Conservation (phyloP, 2,113 vertebrate genomes). For the Lynx canadensis region DNA sequence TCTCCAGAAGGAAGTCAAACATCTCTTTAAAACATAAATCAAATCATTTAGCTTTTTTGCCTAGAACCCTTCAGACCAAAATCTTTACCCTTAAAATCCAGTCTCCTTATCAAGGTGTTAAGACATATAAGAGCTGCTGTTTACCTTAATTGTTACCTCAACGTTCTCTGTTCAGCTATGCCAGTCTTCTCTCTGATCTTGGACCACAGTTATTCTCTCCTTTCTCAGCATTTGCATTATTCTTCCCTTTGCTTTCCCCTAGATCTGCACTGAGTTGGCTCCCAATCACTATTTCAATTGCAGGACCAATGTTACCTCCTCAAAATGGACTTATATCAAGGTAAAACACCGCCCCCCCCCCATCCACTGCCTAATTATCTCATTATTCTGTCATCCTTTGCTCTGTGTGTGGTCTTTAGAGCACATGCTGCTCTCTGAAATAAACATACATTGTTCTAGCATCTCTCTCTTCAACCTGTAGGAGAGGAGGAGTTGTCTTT, state of each 20-base stretch:
- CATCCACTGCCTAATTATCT: accelerated
- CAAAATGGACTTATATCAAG: not conserved
- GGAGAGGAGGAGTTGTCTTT: not conserved
- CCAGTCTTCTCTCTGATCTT: too few relatives aligned
- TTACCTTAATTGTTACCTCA: not conserved
- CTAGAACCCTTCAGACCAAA: not conserved
- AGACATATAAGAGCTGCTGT: not conserved
- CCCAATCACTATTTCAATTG: not conserved
- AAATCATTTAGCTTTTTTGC: not conserved
- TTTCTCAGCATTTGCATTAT: accelerated
- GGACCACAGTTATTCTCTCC: not conserved
- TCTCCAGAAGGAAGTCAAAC: not conserved
- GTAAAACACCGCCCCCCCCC: accelerated
- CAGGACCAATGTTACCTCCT: not conserved
- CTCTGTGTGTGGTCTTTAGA: not conserved
- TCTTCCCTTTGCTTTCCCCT: not conserved
- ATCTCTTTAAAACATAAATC: not conserved
- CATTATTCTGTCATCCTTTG: not conserved
- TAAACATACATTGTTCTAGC: not conserved
- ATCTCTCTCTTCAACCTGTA: not conserved
- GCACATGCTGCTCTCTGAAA: not conserved
- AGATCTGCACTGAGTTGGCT: not conserved
- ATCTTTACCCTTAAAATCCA: not conserved
- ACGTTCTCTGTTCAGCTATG: accelerated
- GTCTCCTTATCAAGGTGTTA: not conserved